Evolutionary conservation across 2,113 vertebrate species (phyloP).

Genomic region (Dipodomys stephensi): DNA sequence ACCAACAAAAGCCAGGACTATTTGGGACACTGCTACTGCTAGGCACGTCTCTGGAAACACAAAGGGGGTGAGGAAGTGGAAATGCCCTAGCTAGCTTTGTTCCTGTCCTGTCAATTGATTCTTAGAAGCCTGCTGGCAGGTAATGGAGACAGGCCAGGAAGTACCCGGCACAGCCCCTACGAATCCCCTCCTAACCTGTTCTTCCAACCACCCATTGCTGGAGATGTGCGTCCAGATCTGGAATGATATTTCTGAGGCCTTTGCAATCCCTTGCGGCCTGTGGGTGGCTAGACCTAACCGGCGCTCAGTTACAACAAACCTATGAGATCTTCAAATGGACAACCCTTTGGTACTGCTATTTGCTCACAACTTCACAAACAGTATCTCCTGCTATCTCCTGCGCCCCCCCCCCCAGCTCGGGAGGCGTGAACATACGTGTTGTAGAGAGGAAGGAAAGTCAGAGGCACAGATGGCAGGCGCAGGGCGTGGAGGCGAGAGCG

Average conservation of each 20-base stretch:
- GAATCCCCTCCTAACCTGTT: neutral
- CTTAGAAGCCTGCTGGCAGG: neutral
- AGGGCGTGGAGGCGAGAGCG: neutral
- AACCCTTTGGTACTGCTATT: neutral
- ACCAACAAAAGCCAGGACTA: neutral
- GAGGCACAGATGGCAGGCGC: no score
- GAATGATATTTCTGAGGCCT: neutral
- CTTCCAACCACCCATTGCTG: neutral
- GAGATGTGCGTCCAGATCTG: neutral
- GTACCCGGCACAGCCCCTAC: neutral
- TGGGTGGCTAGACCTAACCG: neutral
- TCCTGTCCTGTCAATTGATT: neutral
- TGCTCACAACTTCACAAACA: no score
- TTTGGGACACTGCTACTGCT: accelerated
- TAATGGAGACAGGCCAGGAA: no score
- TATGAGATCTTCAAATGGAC: neutral
- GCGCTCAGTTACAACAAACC: neutral
- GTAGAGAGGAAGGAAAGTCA: neutral
- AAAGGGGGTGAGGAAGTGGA: neutral
- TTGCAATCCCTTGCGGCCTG: neutral
- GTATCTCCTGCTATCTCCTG: neutral
- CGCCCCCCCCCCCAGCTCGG: neutral
- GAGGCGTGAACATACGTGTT: neutral
- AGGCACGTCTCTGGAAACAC: neutral
- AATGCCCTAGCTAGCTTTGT: neutral